These are phyloP conservation scores for Stichodactyla mertensii DNA, from an alignment of 64 coral and sea anemone genomes.

Conservation along the genomic window DNA sequence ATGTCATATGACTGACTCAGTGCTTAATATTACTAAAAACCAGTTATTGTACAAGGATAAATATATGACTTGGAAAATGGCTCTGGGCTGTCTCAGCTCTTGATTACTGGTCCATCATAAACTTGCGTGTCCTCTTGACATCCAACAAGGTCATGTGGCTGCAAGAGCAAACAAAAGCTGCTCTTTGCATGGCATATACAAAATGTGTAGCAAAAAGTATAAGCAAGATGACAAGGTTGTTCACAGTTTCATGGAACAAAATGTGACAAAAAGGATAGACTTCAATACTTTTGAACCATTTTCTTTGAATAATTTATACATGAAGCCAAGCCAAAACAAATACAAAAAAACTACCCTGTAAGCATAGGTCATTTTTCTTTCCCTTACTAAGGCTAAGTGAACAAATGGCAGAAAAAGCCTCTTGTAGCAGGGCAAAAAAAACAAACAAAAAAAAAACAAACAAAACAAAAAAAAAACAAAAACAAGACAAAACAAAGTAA, in stretches of 20 bases:
- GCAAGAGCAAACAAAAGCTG: neutral
- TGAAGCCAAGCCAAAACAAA: neutral
- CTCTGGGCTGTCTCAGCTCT: neutral
- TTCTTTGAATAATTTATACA: conserved; percentile 9
- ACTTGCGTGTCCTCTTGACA: neutral
- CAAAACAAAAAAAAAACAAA: too few relatives aligned
- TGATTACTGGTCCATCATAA: neutral
- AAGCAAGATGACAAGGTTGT: neutral
- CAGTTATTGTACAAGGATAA: neutral
- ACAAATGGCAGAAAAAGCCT: too few relatives aligned
- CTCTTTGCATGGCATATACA: neutral
- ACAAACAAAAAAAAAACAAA: too few relatives aligned
- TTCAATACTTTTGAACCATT: conserved; percentile 7
- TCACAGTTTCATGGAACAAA: neutral
- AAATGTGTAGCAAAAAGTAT: neutral
- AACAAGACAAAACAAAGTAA: too few relatives aligned
- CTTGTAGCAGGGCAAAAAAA: too few relatives aligned
- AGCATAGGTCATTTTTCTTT: too few relatives aligned
- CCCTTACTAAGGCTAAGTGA: too few relatives aligned
- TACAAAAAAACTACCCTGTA: neutral
- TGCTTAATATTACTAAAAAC: too few relatives aligned
- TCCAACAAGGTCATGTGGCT: neutral
- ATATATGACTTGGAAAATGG: neutral
- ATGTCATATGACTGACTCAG: too few relatives aligned
- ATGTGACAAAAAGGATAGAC: neutral